phyloP scores from a whole-genome alignment of 2,113 vertebrate genomes.

The Procavia capensis region DNA sequence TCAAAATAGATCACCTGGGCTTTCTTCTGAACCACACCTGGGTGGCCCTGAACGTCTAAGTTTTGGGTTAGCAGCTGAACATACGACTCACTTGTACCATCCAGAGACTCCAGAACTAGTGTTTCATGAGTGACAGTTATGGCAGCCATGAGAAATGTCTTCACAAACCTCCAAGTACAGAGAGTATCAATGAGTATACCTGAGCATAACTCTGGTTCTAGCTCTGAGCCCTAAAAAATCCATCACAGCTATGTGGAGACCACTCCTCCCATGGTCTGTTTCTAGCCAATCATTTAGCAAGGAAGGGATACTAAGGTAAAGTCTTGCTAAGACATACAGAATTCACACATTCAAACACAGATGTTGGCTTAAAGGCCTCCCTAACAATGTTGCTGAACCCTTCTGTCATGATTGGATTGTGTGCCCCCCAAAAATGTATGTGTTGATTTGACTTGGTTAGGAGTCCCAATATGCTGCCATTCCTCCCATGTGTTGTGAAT shows the following conservation, averaged over 20 bases:
- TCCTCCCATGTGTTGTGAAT: no score
- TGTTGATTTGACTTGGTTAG: no score
- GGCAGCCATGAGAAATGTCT: no score
- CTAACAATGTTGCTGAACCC: neutral
- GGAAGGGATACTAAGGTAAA: neutral
- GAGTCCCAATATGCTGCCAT: no score
- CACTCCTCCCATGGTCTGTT: neutral
- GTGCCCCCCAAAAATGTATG: no score
- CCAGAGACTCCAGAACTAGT: neutral
- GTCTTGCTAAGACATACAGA: neutral
- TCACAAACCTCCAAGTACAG: neutral
- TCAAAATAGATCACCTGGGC: no score
- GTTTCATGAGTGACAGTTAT: neutral
- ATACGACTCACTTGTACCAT: no score
- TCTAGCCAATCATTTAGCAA: neutral
- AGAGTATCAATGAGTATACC: neutral
- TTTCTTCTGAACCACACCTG: no score
- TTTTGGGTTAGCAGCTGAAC: no score
- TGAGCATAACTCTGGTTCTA: no score
- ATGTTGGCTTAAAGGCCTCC: neutral
- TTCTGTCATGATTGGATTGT: no score
- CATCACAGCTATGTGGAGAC: neutral
- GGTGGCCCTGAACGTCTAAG: no score
- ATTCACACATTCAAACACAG: neutral
- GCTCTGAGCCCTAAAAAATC: neutral